Conservation (phyloP, 2,888 invertebrate genomes). For the Biston betularia region DNA sequence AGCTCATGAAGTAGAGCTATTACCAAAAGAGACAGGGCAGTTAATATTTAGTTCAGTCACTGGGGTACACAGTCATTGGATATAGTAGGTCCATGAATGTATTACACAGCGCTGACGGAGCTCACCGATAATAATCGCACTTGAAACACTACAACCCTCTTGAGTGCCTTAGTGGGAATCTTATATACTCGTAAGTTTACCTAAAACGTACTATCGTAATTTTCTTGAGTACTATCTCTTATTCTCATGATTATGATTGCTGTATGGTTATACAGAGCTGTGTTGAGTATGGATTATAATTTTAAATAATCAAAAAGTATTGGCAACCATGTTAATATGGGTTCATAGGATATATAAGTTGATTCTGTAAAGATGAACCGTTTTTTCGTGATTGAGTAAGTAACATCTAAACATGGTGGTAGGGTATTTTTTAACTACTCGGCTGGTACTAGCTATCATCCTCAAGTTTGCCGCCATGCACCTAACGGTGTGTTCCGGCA, state of each 20-base stretch:
- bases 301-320: neutral
- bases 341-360: too few species aligned
- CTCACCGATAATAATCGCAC: neutral
- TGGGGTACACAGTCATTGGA: conserved; percentile 9
- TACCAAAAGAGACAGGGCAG: neutral
- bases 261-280: neutral
- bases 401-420: too few species aligned
- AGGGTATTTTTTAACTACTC: too few species aligned
- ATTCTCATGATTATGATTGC: conserved; percentile 2
- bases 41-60: neutral
- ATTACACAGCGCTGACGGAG: conserved; percentile 40
- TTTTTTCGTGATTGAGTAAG: too few species aligned
- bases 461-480: too few species aligned
- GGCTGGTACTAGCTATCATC: too few species aligned
- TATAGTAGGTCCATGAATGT: conserved; percentile 45
- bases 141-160: conserved; percentile 16
- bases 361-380: too few species aligned
- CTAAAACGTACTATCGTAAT: conserved; percentile 16
- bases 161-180: conserved; percentile 28
- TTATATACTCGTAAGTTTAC: conserved; percentile 19
- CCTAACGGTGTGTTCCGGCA: too few species aligned
- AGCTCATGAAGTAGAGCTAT: too few species aligned
- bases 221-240: neutral
- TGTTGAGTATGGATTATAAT: neutral
- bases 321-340: too few species aligned